A percentile compares a stretch with the other conserved stretches of the same genome.
These are phyloP conservation scores for Ancistrus triradiatus DNA, from an alignment of 2,113 vertebrate species.

Conservation along the genomic window DNA sequence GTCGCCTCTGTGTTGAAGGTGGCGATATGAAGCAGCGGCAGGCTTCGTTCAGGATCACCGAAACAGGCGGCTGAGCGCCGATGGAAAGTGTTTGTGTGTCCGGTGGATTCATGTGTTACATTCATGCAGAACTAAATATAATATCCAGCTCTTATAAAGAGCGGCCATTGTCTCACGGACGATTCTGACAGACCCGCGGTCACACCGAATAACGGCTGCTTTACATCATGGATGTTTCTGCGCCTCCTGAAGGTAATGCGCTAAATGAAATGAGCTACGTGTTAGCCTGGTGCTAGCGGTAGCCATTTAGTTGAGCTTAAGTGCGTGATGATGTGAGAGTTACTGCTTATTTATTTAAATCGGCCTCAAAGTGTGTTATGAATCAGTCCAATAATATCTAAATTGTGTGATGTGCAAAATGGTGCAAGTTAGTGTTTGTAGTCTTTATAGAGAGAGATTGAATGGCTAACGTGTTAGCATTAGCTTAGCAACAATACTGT, in stretches of 20 bases:
- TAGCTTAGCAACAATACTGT: too few relatives aligned
- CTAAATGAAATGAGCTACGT: background rate
- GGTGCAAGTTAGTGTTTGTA: too few relatives aligned
- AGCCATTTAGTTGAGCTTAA: background rate
- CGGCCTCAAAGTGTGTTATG: too few relatives aligned
- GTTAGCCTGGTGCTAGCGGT: background rate
- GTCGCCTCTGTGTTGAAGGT: background rate
- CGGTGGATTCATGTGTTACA: constrained; percentile 8
- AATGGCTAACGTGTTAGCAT: too few relatives aligned
- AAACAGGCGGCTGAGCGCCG: constrained; percentile 1
- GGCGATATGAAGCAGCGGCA: background rate
- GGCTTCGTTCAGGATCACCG: background rate
- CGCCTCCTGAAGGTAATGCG: constrained; percentile 62
- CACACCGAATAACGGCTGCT: background rate
- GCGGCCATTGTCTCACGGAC: background rate
- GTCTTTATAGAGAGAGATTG: too few relatives aligned
- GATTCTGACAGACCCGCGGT: background rate
- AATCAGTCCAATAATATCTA: too few relatives aligned
- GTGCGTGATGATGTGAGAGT: background rate
- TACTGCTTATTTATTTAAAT: background rate
- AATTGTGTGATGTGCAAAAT: too few relatives aligned
- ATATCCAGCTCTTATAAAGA: background rate
- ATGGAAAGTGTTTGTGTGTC: constrained; percentile 27
- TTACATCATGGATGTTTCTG: constrained; percentile 62
- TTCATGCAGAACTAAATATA: constrained; percentile 1